phyloP scores from a whole-genome alignment of 2,888 invertebrate genomes.

The Lasioglossum leucozonium region DNA sequence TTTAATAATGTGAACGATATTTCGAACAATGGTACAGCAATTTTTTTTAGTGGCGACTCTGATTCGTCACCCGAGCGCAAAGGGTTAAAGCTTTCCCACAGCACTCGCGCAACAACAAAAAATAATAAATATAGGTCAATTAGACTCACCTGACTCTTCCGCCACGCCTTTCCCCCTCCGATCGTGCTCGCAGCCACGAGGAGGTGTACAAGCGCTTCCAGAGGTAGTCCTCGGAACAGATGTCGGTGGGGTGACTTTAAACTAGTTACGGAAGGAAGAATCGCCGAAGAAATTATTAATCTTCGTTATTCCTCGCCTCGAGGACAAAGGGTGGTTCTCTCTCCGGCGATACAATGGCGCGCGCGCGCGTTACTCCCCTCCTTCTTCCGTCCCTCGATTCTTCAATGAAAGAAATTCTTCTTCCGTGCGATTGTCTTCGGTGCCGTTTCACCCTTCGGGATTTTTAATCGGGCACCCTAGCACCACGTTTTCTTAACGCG shows the following conservation, averaged over 20 bases:
- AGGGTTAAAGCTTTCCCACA: not conserved
- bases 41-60: too few species aligned
- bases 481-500: slow-evolving; percentile 50
- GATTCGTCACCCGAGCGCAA: too few species aligned
- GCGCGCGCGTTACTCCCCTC: not conserved
- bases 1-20: too few species aligned
- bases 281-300: slow-evolving; percentile 43
- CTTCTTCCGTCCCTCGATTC: not conserved
- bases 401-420: slow-evolving; percentile 44
- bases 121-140: not conserved
- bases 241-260: slow-evolving; percentile 20
- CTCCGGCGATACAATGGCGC: not conserved
- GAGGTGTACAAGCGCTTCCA: not conserved
- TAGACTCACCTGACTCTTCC: not conserved
- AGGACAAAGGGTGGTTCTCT: not conserved
- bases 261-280: not conserved
- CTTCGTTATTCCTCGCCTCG: slow-evolving; percentile 27
- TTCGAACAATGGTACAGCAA: too few species aligned
- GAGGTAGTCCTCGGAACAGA: not conserved
- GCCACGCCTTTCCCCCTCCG: not conserved
- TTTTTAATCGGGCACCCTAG: slow-evolving; percentile 63
- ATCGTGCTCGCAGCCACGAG: not conserved
- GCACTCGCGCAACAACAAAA: not conserved
- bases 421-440: slow-evolving; percentile 56
- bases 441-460: slow-evolving; percentile 37